These are phyloP conservation scores for Phrynocephalus versicolor DNA, from an alignment of 2,113 vertebrate genomes.

Conservation along the genomic window DNA sequence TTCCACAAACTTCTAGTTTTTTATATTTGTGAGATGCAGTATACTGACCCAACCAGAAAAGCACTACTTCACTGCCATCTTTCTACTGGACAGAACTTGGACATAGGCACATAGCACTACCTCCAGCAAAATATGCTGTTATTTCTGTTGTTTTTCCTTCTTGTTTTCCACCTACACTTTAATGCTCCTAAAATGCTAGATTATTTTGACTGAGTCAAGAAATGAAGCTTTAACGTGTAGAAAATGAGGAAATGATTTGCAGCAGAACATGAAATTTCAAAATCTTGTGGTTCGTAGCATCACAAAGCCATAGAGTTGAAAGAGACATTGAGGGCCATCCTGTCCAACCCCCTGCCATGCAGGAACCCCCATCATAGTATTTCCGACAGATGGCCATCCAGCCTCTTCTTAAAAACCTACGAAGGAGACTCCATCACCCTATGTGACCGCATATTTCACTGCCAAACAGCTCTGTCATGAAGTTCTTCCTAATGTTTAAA, in stretches of 20 bases:
- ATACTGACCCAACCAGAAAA: neutral
- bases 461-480: too few relatives aligned
- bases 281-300: too few relatives aligned
- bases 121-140: neutral
- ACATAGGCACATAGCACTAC: slow-evolving; percentile 8
- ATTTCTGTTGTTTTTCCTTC: slow-evolving; percentile 10
- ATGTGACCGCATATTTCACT: too few relatives aligned
- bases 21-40: slow-evolving; percentile 13
- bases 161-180: neutral
- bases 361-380: too few relatives aligned
- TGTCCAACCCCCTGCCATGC: too few relatives aligned
- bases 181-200: neutral
- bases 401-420: too few relatives aligned
- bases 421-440: too few relatives aligned
- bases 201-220: neutral
- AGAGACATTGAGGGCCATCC: too few relatives aligned
- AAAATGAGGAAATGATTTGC: neutral
- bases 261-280: neutral
- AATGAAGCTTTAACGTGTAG: neutral
- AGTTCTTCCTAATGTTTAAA: too few relatives aligned
- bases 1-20: slow-evolving; percentile 23
- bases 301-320: too few relatives aligned
- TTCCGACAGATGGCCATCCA: too few relatives aligned
- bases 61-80: slow-evolving; percentile 15
- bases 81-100: neutral